phyloP scores from a whole-genome alignment of 2,888 invertebrate genomes.

The Notodonta ziczac region DNA sequence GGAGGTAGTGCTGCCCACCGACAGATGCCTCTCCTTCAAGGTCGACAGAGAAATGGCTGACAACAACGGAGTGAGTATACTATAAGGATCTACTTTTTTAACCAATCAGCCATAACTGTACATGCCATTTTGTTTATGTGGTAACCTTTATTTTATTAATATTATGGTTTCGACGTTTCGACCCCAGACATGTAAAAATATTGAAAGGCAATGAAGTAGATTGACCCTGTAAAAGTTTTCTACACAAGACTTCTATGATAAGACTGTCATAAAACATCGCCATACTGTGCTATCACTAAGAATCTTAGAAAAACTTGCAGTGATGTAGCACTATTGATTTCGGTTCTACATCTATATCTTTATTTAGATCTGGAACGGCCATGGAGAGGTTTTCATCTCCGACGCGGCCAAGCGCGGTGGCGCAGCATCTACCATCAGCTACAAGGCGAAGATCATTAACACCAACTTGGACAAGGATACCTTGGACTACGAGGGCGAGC shows the following conservation, averaged over 20 bases:
- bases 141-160: too few species aligned
- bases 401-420: slow-evolving; percentile 70
- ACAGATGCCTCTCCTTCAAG: slow-evolving; percentile 68
- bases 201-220: too few species aligned
- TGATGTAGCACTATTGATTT: too few species aligned
- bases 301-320: too few species aligned
- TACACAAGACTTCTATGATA: too few species aligned
- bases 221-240: too few species aligned
- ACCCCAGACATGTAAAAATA: too few species aligned
- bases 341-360: neutral
- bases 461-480: slow-evolving; percentile 56
- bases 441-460: slow-evolving; percentile 63
- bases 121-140: too few species aligned
- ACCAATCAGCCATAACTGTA: too few species aligned
- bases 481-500: slow-evolving; percentile 64
- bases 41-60: slow-evolving; percentile 58
- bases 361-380: slow-evolving; percentile 60
- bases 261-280: too few species aligned
- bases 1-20: slow-evolving; percentile 74
- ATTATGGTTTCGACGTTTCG: too few species aligned
- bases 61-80: slow-evolving; percentile 59
- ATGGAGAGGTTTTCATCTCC: slow-evolving; percentile 55
- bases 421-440: slow-evolving; percentile 60
- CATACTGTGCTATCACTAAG: too few species aligned
- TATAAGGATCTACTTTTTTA: neutral